Evolutionary conservation across 1,140 invertebrate genomes (phyloP).

Genomic region (Latrodectus geometricus): DNA sequence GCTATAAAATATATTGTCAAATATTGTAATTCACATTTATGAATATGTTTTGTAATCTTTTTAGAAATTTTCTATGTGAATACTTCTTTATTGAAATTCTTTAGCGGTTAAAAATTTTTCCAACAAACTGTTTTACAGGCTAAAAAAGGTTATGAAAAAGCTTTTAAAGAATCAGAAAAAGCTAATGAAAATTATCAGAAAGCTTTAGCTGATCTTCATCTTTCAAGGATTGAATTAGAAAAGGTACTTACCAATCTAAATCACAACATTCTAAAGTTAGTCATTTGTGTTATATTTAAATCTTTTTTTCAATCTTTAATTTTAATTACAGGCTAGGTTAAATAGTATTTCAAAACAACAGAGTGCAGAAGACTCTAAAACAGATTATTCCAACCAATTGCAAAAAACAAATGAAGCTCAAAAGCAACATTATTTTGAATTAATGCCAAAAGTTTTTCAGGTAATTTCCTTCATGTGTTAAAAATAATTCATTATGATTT

Average conservation of each 20-base stretch:
- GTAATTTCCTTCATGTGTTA: conserved; percentile 61
- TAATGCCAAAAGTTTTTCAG: conserved; percentile 88
- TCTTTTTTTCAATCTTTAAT: background rate
- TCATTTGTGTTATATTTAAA: background rate
- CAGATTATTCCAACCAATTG: conserved; percentile 95
- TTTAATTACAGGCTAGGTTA: conserved; percentile 65
- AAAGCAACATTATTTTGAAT: conserved; percentile 84
- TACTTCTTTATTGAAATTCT: too few species aligned
- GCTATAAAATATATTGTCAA: too few species aligned
- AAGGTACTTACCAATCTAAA: conserved; percentile 72
- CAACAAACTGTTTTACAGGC: conserved; percentile 68
- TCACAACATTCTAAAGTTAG: background rate
- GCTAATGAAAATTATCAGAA: conserved; percentile 92
- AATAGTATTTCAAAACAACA: conserved; percentile 78
- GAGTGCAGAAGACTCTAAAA: conserved; percentile 93
- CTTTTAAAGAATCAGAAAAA: conserved; percentile 88
- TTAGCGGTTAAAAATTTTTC: too few species aligned
- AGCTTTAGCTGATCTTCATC: conserved; percentile 93
- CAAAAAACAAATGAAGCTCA: conserved; percentile 95
- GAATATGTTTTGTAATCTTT: too few species aligned
- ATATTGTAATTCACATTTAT: too few species aligned
- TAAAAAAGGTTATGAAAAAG: conserved; percentile 94
- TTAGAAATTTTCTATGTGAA: too few species aligned
- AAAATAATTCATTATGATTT: too few species aligned
- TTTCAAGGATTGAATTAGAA: conserved; percentile 93